phyloP scores from a whole-genome alignment of 2,797 vertebrate species.

The Meda fulgida region DNA sequence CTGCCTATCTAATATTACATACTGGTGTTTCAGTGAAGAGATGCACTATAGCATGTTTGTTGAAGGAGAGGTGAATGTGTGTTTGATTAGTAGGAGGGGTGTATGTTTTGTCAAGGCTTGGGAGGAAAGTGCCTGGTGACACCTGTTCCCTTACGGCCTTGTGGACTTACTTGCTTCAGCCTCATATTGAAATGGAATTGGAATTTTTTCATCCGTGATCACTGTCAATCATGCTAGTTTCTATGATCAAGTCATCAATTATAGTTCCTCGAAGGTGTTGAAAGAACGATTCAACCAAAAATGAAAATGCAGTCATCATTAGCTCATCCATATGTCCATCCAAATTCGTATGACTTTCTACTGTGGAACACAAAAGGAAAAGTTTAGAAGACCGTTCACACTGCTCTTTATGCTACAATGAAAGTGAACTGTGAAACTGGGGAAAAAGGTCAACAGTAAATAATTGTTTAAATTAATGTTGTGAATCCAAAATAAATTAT shows the following conservation, averaged over 20 bases:
- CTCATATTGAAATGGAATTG: background rate
- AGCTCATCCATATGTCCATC: background rate
- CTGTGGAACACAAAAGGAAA: background rate
- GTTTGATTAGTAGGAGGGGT: conserved; percentile 62
- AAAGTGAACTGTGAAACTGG: too few relatives aligned
- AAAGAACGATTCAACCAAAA: background rate
- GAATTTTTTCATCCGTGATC: background rate
- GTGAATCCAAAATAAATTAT: background rate
- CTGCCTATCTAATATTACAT: background rate
- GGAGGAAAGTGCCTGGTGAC: conserved; percentile 35
- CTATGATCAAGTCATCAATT: background rate
- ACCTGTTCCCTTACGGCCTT: conserved; percentile 9
- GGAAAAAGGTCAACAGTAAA: too few relatives aligned
- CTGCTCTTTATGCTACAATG: too few relatives aligned
- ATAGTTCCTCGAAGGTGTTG: background rate
- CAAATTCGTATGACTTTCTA: background rate
- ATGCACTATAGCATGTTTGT: conserved; percentile 42
- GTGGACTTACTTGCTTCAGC: background rate
- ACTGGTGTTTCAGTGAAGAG: background rate
- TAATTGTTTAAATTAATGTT: too few relatives aligned
- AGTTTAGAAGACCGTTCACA: background rate
- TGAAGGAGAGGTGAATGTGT: conserved; percentile 40
- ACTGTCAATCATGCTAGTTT: background rate
- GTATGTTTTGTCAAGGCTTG: conserved; percentile 45
- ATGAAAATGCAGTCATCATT: background rate